phyloP scores from a whole-genome alignment of 1,140 invertebrate species.

The Holcopasites calliopsidis region DNA sequence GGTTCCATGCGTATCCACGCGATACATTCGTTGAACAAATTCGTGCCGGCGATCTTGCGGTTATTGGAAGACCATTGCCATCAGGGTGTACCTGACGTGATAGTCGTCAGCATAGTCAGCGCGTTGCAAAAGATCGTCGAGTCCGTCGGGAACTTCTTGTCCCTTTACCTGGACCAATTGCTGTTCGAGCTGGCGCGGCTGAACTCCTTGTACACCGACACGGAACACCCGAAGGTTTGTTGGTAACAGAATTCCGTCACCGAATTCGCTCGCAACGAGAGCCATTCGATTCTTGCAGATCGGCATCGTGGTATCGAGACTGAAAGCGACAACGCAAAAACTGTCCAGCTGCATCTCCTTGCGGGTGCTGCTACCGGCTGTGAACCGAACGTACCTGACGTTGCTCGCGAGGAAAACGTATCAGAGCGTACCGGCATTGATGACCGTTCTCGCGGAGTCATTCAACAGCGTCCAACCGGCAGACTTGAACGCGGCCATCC shows the following conservation, averaged over 20 bases:
- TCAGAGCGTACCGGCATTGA: conserved; percentile 84
- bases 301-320: conserved; percentile 80
- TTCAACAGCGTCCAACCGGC: conserved; percentile 81
- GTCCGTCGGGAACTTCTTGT: conserved; percentile 89
- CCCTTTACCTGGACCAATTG: conserved; percentile 90
- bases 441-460: conserved; percentile 87
- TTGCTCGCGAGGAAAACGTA: conserved; percentile 82
- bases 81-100: conserved; percentile 74
- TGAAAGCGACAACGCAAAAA: conserved; percentile 84
- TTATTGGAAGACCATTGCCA: conserved; percentile 80
- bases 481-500: conserved; percentile 83
- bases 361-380: conserved; percentile 88
- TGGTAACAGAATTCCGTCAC: not conserved
- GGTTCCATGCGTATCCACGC: conserved; percentile 86
- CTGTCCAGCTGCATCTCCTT: conserved; percentile 85
- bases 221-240: conserved; percentile 72
- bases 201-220: conserved; percentile 73
- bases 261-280: too few relatives aligned
- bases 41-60: conserved; percentile 89
- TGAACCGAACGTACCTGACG: conserved; percentile 84
- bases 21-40: conserved; percentile 85
- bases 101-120: conserved; percentile 84
- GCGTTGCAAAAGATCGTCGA: conserved; percentile 90
- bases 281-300: conserved; percentile 72
- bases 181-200: conserved; percentile 84